These are phyloP conservation scores for Rhadina sibilatrix DNA, from an alignment of 2,113 vertebrate genomes.

Conservation along the genomic window DNA sequence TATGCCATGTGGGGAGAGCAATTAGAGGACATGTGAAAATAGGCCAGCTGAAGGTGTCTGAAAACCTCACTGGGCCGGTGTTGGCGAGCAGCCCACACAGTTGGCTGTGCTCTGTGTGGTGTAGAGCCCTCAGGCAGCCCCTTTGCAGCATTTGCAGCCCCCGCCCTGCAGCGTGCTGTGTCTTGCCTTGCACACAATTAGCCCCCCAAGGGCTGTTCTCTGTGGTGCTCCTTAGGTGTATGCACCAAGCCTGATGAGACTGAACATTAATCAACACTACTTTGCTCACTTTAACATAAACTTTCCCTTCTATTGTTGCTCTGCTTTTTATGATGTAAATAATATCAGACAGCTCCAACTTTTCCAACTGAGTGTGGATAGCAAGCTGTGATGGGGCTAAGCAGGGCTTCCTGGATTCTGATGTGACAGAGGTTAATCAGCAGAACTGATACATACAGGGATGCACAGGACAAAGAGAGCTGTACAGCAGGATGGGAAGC, in stretches of 20 bases:
- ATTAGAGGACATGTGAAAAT: background rate
- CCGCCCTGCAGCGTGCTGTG: background rate
- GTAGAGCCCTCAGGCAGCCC: rapidly evolving
- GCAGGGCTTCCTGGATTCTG: background rate
- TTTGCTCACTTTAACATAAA: background rate
- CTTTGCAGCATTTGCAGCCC: rapidly evolving
- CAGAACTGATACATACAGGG: too few relatives aligned
- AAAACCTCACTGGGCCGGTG: rapidly evolving
- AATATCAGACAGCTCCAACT: background rate
- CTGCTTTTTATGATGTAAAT: background rate
- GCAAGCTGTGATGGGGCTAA: background rate
- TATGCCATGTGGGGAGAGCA: background rate
- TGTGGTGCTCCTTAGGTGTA: background rate
- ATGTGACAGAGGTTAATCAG: rapidly evolving
- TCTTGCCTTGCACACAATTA: background rate
- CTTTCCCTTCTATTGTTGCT: background rate
- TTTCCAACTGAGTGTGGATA: background rate
- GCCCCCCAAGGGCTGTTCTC: background rate
- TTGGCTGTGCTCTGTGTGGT: rapidly evolving
- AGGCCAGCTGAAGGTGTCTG: background rate
- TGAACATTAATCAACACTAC: background rate
- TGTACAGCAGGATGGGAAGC: background rate
- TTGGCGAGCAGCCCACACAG: background rate
- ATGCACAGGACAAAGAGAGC: background rate
- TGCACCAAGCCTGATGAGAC: background rate